phyloP scores from a whole-genome alignment of 1,140 invertebrate species.

The Metaphire vulgaris region DNA sequence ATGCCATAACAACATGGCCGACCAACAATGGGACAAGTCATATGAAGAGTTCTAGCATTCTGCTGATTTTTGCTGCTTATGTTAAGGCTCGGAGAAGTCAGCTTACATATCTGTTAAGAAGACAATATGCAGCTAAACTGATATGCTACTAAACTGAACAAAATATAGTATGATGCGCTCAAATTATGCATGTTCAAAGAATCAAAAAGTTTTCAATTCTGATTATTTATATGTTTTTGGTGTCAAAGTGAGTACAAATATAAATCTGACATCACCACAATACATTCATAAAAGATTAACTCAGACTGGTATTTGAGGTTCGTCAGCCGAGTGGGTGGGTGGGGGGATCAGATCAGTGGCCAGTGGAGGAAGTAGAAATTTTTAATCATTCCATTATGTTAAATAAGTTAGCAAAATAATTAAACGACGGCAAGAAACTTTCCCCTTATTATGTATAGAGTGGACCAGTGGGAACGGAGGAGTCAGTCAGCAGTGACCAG shows the following conservation, averaged over 20 bases:
- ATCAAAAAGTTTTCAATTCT: background rate
- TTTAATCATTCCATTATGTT: too few species aligned
- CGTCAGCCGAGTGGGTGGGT: too few species aligned
- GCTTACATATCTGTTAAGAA: background rate
- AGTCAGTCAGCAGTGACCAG: too few species aligned
- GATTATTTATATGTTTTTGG: too few species aligned
- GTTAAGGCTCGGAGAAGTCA: background rate
- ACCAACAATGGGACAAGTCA: conserved; percentile 92
- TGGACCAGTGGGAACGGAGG: background rate
- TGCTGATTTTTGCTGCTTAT: background rate
- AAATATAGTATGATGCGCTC: background rate
- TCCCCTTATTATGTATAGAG: background rate
- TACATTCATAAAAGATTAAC: too few species aligned
- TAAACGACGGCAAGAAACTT: background rate
- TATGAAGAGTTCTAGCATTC: conserved; percentile 58
- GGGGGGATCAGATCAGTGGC: too few species aligned
- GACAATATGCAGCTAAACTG: background rate
- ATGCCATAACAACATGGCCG: conserved; percentile 97
- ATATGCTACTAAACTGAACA: background rate
- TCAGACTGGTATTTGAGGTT: too few species aligned
- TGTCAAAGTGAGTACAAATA: too few species aligned
- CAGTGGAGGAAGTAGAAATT: too few species aligned
- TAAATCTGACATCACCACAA: too few species aligned
- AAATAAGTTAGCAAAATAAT: background rate
- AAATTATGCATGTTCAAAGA: background rate